Evolutionary conservation across 2,797 vertebrate species (phyloP).

Genomic region (Atherinosoma microstoma): DNA sequence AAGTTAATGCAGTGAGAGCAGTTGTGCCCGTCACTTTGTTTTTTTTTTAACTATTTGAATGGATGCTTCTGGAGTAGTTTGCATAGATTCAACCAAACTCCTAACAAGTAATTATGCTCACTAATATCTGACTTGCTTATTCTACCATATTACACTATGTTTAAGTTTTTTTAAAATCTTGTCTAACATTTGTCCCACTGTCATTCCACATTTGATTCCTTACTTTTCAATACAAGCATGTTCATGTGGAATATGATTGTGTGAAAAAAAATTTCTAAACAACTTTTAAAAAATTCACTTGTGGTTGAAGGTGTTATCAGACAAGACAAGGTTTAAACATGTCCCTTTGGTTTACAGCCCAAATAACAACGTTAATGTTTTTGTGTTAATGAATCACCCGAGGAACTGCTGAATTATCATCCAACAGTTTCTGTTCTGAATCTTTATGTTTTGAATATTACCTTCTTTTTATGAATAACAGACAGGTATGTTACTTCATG

Average conservation of each 20-base stretch:
- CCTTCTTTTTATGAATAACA: no score
- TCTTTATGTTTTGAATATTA: neutral
- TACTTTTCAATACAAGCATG: neutral
- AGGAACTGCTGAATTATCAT: neutral
- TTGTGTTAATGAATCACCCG: neutral
- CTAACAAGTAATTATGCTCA: neutral
- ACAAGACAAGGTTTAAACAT: conserved; percentile 23
- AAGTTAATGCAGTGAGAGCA: neutral
- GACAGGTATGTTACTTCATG: no score
- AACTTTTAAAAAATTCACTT: conserved; percentile 47
- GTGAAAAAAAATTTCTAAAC: conserved; percentile 51
- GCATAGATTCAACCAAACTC: no score
- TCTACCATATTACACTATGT: neutral
- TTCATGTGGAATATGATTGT: conserved; percentile 27
- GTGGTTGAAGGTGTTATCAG: conserved; percentile 45
- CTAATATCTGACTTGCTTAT: neutral
- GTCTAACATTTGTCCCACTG: neutral
- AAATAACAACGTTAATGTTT: neutral
- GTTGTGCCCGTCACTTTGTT: neutral
- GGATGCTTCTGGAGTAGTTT: neutral
- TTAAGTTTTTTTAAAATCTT: neutral
- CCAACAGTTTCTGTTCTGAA: neutral
- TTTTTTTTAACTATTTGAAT: neutral
- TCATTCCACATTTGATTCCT: neutral
- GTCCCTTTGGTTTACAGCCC: conserved; percentile 28